Conservation (phyloP, 64 coral and sea anemone genomes). For the Montipora capricornis region DNA sequence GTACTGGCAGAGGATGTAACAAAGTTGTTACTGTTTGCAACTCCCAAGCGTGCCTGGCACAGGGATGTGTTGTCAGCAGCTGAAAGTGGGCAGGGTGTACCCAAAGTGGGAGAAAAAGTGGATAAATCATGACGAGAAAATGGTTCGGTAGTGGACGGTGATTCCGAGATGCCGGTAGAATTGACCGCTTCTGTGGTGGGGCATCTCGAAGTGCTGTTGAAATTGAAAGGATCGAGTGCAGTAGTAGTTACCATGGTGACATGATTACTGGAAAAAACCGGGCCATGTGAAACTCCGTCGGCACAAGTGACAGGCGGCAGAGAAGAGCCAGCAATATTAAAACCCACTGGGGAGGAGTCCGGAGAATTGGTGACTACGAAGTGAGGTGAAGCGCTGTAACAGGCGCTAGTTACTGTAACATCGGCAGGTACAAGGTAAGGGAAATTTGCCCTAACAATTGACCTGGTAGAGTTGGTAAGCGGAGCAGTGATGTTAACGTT, state of each 20-base stretch:
- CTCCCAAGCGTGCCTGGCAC: neutral
- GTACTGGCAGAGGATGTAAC: neutral
- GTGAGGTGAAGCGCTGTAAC: neutral
- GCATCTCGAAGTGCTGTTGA: neutral
- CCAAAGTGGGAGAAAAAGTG: neutral
- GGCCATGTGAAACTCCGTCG: neutral
- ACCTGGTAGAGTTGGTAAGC: neutral
- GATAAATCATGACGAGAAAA: neutral
- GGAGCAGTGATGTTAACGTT: too few species aligned
- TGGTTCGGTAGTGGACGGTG: neutral
- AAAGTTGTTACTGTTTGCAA: neutral
- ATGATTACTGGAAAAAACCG: neutral
- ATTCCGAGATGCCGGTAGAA: neutral
- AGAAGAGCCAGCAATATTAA: neutral
- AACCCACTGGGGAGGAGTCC: neutral
- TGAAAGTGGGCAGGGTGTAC: neutral
- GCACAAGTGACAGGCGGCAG: neutral
- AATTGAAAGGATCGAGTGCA: neutral
- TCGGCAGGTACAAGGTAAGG: neutral
- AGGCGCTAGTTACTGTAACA: neutral
- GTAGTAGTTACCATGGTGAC: neutral
- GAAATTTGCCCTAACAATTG: neutral
- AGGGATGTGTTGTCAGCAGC: neutral
- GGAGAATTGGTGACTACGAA: neutral
- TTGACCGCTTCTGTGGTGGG: neutral